Percentiles rank a stretch among this genome's conserved stretches.
Conservation (phyloP, 1,140 invertebrate genomes). For the Lutraria rhynchaena region DNA sequence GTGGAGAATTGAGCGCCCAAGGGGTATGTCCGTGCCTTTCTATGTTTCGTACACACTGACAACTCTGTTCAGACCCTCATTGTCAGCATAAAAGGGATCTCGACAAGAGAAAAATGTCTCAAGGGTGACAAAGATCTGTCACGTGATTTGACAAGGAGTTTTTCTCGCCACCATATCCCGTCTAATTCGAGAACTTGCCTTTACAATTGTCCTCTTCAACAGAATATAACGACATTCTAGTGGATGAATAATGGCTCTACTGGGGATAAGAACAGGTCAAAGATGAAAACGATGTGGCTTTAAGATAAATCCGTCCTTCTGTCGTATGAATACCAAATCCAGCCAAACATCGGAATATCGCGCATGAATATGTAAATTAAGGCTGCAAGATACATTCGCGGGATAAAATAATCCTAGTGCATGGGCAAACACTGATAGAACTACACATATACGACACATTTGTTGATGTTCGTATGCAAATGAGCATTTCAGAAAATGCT, state of each 20-base stretch:
- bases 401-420: slow-evolving; percentile 45
- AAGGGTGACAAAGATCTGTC: too few relatives aligned
- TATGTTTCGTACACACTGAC: too few relatives aligned
- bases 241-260: slow-evolving; percentile 34
- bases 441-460: slow-evolving; percentile 27
- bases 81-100: too few relatives aligned
- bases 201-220: slow-evolving; percentile 18
- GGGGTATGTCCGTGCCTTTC: too few relatives aligned
- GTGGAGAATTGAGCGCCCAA: too few relatives aligned
- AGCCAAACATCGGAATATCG: slow-evolving; percentile 27
- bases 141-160: too few relatives aligned
- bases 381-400: slow-evolving; percentile 29
- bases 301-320: slow-evolving; percentile 52
- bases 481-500: slow-evolving; percentile 45
- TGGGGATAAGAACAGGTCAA: slow-evolving; percentile 38
- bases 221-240: slow-evolving; percentile 12
- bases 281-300: slow-evolving; percentile 45
- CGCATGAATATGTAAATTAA: slow-evolving; percentile 58
- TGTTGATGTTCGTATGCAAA: slow-evolving; percentile 42
- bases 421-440: slow-evolving; percentile 16
- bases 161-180: background rate
- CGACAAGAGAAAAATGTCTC: too few relatives aligned
- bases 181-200: slow-evolving; percentile 21
- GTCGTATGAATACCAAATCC: slow-evolving; percentile 58
- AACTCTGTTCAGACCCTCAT: too few relatives aligned